Conservation (phyloP, 2,888 invertebrate genomes). For the Tinea semifulvella region DNA sequence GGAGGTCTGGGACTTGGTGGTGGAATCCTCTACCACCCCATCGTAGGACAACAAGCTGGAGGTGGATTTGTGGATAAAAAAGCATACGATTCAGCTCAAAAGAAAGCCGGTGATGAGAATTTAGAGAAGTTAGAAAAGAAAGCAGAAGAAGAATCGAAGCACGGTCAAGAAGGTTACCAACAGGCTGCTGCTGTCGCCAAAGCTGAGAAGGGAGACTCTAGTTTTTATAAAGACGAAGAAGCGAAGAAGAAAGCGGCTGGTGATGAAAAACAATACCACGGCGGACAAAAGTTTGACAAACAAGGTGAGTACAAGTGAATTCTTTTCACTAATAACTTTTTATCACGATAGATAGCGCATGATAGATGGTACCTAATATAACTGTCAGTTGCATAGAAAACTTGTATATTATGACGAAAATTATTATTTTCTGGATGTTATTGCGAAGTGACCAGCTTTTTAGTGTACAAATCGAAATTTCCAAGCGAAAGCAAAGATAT, state of each 20-base stretch:
- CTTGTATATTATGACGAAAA: no score
- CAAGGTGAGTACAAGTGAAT: slow-evolving; percentile 44
- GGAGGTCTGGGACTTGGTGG: slow-evolving; percentile 23
- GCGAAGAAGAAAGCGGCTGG: slow-evolving; percentile 68
- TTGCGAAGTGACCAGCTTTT: no score
- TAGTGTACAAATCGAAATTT: no score
- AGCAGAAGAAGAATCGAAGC: slow-evolving; percentile 61
- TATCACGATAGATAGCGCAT: no score
- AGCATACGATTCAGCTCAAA: slow-evolving; percentile 64
- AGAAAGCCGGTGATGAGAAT: slow-evolving; percentile 64
- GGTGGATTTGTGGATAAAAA: slow-evolving; percentile 64
- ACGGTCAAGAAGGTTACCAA: slow-evolving; percentile 65
- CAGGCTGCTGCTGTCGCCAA: slow-evolving; percentile 64
- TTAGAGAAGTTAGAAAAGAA: slow-evolving; percentile 63
- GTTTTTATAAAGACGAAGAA: slow-evolving; percentile 61
- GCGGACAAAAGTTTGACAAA: slow-evolving; percentile 65
- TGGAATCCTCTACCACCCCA: slow-evolving; percentile 49
- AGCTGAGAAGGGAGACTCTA: slow-evolving; percentile 60
- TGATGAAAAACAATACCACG: slow-evolving; percentile 68
- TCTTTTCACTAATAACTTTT: no score
- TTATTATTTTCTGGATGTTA: no score
- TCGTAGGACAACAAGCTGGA: slow-evolving; percentile 37
- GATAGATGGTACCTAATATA: no score
- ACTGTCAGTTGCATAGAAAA: no score
- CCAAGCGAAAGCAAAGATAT: no score